Evolutionary conservation across 2,888 invertebrate species (phyloP).

Genomic region (Elegia similella): DNA sequence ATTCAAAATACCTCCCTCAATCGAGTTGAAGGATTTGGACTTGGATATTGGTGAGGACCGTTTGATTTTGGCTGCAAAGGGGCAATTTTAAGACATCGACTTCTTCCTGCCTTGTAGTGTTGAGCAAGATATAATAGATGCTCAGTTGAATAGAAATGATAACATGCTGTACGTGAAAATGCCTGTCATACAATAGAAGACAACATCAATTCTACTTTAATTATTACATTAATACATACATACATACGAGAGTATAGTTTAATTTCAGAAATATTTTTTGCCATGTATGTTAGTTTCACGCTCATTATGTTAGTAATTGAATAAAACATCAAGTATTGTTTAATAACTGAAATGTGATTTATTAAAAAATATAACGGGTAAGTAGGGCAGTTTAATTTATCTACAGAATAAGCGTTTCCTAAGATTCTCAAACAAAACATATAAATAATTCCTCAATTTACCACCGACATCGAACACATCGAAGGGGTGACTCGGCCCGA

Average conservation of each 20-base stretch:
- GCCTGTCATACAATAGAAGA: constrained; percentile 59
- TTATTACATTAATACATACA: constrained; percentile 30
- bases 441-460: too few species aligned
- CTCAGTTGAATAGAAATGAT: constrained; percentile 65
- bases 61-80: constrained; percentile 84
- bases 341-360: constrained; percentile 24
- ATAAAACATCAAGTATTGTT: too few species aligned
- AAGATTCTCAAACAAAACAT: constrained; percentile 21
- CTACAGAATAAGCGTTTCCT: too few species aligned
- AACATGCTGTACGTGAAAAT: constrained; percentile 71
- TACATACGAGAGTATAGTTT: constrained; percentile 33
- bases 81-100: constrained; percentile 83
- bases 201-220: too few species aligned
- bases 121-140: constrained; percentile 77
- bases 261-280: too few species aligned
- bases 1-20: constrained; percentile 81
- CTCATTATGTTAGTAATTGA: too few species aligned
- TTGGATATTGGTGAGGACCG: constrained; percentile 89
- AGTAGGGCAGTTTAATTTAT: too few species aligned
- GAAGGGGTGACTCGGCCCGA: too few species aligned
- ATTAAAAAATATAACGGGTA: too few species aligned
- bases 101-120: constrained; percentile 86
- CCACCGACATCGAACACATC: too few species aligned
- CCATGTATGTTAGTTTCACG: constrained; percentile 22
- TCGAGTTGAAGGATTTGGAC: constrained; percentile 82